phyloP scores from a whole-genome alignment of 23 tunicate genomes.

The Trididemnum nubilum region DNA sequence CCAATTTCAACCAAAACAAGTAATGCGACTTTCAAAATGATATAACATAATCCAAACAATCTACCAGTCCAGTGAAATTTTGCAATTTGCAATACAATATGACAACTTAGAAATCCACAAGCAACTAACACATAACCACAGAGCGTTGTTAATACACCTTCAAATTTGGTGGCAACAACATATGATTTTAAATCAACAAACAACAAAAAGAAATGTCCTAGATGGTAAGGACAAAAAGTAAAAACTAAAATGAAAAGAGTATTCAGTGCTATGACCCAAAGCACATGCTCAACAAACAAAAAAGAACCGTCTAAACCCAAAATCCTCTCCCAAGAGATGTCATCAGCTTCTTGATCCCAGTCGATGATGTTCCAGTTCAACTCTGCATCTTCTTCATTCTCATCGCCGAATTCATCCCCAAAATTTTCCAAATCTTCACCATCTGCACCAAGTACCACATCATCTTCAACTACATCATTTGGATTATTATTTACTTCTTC shows the following conservation, averaged over 20 bases:
- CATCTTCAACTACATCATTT: constrained; percentile 25
- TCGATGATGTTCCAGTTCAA: constrained; percentile 61
- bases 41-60: constrained; percentile 67
- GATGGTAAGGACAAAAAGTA: constrained; percentile 93
- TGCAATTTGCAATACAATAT: constrained; percentile 33
- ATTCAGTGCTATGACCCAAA: constrained; percentile 86
- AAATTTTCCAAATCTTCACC: constrained; percentile 19
- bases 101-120: constrained; percentile 51
- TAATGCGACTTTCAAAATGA: constrained; percentile 70
- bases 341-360: constrained; percentile 72
- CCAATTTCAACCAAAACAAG: constrained; percentile 71
- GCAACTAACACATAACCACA: constrained; percentile 74
- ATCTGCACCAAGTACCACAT: background rate
- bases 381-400: constrained; percentile 14
- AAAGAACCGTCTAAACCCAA: constrained; percentile 90
- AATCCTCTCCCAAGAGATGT: constrained; percentile 83
- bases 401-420: constrained; percentile 1
- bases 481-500: constrained; percentile 34
- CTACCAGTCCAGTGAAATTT: constrained; percentile 57
- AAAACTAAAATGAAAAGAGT: constrained; percentile 83
- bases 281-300: constrained; percentile 84
- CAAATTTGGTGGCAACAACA: constrained; percentile 58
- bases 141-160: constrained; percentile 63
- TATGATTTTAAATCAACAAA: constrained; percentile 36
- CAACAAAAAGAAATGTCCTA: constrained; percentile 69